Evolutionary conservation across 2,797 vertebrate genomes (phyloP).

Genomic region (Coranthus polyacanthus): DNA sequence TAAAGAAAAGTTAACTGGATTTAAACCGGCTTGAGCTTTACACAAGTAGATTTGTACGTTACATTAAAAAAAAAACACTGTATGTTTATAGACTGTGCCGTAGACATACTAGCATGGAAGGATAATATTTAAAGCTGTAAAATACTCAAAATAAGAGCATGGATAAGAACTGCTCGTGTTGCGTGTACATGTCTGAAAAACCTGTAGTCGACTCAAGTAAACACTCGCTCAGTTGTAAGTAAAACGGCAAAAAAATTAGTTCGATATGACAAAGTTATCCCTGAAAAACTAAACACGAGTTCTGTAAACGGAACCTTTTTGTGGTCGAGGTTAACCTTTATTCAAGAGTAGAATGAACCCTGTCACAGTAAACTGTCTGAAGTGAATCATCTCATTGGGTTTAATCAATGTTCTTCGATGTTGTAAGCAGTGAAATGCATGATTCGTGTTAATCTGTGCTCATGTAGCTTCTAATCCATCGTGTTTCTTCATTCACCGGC

Average conservation of each 20-base stretch:
- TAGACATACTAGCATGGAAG: constrained; percentile 22
- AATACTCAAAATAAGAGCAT: constrained; percentile 18
- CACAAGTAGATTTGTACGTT: constrained; percentile 5
- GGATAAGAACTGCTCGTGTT: constrained; percentile 9
- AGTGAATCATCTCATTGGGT: constrained; percentile 18
- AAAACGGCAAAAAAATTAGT: constrained; percentile 11
- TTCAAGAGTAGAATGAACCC: constrained; percentile 28
- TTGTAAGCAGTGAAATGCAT: constrained; percentile 54
- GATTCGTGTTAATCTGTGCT: constrained; percentile 54
- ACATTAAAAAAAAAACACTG: neutral
- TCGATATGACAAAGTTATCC: constrained; percentile 23
- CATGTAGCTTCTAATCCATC: constrained; percentile 48
- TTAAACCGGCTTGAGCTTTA: neutral
- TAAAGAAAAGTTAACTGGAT: too few relatives aligned
- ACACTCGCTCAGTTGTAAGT: constrained; percentile 29
- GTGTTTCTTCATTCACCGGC: constrained; percentile 19
- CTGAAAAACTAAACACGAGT: neutral
- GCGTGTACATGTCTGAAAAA: constrained; percentile 34
- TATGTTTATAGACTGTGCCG: constrained; percentile 24
- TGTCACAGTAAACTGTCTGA: constrained; percentile 23
- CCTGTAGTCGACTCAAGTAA: constrained; percentile 9
- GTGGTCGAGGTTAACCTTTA: constrained; percentile 23
- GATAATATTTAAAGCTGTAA: constrained; percentile 13
- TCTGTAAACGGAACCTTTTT: constrained; percentile 23
- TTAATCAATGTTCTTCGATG: constrained; percentile 33